Evolutionary conservation across 2,888 invertebrate genomes (phyloP).

Genomic region (Agrenia bidenticulata): DNA sequence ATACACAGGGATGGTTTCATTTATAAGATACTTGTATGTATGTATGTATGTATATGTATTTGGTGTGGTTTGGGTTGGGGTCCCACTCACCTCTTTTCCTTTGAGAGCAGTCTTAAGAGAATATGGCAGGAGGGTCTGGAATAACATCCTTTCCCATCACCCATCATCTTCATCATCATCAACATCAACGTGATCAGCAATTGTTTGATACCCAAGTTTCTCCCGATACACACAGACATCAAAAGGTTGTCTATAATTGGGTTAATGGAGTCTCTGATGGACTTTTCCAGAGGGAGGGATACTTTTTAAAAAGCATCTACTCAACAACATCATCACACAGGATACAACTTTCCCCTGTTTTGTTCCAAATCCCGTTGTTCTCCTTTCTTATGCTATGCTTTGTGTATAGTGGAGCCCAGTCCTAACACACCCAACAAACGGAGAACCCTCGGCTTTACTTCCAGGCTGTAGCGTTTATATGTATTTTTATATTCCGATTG

Average conservation of each 20-base stretch:
- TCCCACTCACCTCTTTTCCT: slow-evolving; percentile 2
- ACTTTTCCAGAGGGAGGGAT: slow-evolving; percentile 22
- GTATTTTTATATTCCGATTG: too few relatives aligned
- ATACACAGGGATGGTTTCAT: too few relatives aligned
- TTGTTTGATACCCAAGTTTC: slow-evolving; percentile 25
- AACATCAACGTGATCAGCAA: slow-evolving; percentile 17
- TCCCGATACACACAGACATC: slow-evolving; percentile 33
- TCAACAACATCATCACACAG: not conserved
- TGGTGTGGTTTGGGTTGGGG: not conserved
- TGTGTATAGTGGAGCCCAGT: too few relatives aligned
- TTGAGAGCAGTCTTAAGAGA: slow-evolving; percentile 5
- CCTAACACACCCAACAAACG: too few relatives aligned
- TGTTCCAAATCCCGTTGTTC: not conserved
- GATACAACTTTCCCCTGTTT: too few relatives aligned
- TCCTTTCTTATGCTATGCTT: not conserved
- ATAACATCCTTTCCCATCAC: slow-evolving; percentile 9
- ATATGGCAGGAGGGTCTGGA: slow-evolving; percentile 1
- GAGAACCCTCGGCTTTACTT: too few relatives aligned
- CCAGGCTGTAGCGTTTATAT: too few relatives aligned
- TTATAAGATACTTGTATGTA: too few relatives aligned
- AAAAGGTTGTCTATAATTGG: slow-evolving; percentile 46
- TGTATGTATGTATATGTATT: too few relatives aligned
- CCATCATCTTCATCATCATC: slow-evolving; percentile 6
- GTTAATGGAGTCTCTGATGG: slow-evolving; percentile 50
- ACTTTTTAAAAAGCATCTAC: slow-evolving; percentile 13